Evolutionary conservation across 2,113 vertebrate genomes (phyloP), one percentile per base, ranked within the genome.

Genomic region (Odobenus rosmarus): DNA sequence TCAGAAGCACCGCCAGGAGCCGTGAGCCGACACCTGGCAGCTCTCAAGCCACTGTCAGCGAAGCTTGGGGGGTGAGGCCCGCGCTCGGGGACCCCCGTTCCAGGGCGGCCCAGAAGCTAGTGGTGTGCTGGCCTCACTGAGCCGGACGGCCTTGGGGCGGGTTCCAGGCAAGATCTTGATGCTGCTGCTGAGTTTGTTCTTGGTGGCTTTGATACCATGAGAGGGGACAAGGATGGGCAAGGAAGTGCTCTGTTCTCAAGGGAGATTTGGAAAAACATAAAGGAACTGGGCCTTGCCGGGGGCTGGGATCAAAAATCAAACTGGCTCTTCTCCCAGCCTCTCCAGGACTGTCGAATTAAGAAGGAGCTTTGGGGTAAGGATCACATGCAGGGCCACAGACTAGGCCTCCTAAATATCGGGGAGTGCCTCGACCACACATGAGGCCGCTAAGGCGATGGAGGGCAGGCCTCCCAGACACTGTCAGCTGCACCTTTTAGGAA

Each of bases 151-250:
- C 59, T 61, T 3, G 4, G 57, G 23, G n/a, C 33, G 28, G 33
- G 4, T 24, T 46, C 51, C 36, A 0, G 31, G 55, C 11, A 1
- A 18, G 4, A 8, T 16, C 0, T 0, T 7, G n/a, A 0, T 0
- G 4, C 14, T 7, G n/a, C 33, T 71, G 51, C 62, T 5, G 53
- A n/a, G 36, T 0, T 4, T 14, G 6, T 4, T n/a, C 79, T 59
- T 3, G 6, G 51, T 61, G 67, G 28, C 24, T 7, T 23, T 33
- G 42, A 23, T 12, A 26, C 28, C 2, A 61, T 4, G 28, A 49
- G 21, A 62, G 13, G 36, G 59, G 5, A 57, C 49, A 8, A 39
- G n/a, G 36, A 23, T 23, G 16, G 28, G 72, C 55, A 31, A 74
- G 67, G 80, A 51, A 84, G n/a, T 13, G 11, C 2, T 84, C 33